These are phyloP conservation scores for Chamaea fasciata DNA, from an alignment of 2,113 vertebrate genomes.

Conservation along the genomic window DNA sequence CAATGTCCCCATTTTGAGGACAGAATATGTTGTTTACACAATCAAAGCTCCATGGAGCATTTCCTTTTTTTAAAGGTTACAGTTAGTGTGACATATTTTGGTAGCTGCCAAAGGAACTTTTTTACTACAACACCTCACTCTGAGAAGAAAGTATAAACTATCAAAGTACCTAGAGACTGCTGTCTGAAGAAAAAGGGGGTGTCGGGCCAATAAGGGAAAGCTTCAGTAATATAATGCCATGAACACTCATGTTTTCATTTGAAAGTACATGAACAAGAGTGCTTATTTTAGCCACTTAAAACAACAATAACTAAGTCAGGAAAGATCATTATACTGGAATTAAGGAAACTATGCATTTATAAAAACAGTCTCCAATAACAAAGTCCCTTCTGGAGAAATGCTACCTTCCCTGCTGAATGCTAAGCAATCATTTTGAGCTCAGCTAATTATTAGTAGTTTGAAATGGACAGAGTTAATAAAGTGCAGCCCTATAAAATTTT, in stretches of 20 bases:
- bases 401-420: not conserved
- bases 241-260: constrained; percentile 56
- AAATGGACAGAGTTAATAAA: constrained; percentile 25
- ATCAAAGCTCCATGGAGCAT: constrained; percentile 42
- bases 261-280: constrained; percentile 44
- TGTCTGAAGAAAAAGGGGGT: not conserved
- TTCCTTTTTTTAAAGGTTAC: constrained; percentile 63
- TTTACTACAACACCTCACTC: constrained; percentile 14
- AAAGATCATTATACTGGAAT: constrained; percentile 41
- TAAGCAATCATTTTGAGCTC: constrained; percentile 6
- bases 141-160: constrained; percentile 31
- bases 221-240: constrained; percentile 36
- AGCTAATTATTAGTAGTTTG: constrained; percentile 31
- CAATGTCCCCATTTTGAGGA: not conserved
- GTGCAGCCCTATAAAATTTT: constrained; percentile 8
- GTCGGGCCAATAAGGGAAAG: not conserved
- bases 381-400: constrained; percentile 28
- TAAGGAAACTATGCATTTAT: constrained; percentile 55
- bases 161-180: not conserved
- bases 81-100: constrained; percentile 18
- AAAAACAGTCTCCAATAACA: constrained; percentile 34
- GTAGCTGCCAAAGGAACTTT: constrained; percentile 37
- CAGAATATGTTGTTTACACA: not conserved
- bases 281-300: constrained; percentile 51
- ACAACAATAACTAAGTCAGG: constrained; percentile 41